A percentile compares a stretch with the other conserved stretches of the same genome.
phyloP scores from a whole-genome alignment of 1,140 invertebrate species.

The Meloidogyne exigua region DNA sequence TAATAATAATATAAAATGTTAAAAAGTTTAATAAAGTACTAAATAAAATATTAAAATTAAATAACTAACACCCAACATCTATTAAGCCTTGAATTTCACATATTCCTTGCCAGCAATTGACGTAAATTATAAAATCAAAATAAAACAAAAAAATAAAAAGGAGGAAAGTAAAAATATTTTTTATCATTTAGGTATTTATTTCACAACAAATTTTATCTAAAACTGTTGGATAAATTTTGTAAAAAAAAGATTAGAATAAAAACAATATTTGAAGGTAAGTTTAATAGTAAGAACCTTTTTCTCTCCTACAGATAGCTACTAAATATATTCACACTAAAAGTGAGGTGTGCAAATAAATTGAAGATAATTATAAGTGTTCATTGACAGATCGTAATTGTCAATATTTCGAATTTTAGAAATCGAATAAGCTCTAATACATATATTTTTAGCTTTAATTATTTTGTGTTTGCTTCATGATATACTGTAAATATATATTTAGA shows the following conservation, averaged over 20 bases:
- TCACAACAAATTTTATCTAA: too few species aligned
- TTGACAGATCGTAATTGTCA: neutral
- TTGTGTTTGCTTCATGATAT: too few species aligned
- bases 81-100: neutral
- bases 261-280: neutral
- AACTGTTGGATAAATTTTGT: too few species aligned
- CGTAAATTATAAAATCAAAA: neutral
- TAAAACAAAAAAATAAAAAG: neutral
- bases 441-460: too few species aligned
- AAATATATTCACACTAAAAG: neutral
- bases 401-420: neutral
- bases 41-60: too few species aligned
- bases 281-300: neutral
- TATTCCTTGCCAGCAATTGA: neutral
- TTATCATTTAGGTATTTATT: neutral
- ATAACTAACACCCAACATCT: neutral
- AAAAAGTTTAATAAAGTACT: too few species aligned
- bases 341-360: neutral
- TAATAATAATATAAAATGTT: too few species aligned
- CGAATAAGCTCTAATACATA: too few species aligned
- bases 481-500: too few species aligned
- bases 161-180: neutral
- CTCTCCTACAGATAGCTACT: too few species aligned
- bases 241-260: neutral
- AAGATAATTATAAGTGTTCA: too few species aligned